Evolutionary conservation across 2,797 vertebrate genomes (phyloP).

Genomic region (Psittacula derbiana): DNA sequence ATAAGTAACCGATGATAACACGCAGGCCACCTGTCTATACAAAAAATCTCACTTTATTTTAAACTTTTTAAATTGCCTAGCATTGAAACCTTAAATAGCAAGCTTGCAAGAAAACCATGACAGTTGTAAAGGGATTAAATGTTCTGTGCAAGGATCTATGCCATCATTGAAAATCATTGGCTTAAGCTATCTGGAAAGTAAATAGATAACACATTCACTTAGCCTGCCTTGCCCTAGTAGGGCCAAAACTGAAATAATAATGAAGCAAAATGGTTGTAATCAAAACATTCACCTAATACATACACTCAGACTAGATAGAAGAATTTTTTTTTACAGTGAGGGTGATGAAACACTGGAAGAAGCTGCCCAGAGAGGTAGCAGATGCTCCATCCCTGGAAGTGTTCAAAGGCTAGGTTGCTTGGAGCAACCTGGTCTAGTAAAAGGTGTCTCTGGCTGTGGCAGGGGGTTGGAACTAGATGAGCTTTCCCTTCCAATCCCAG

Average conservation of each 20-base stretch:
- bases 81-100: neutral
- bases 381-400: neutral
- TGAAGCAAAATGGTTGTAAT: neutral
- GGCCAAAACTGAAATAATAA: neutral
- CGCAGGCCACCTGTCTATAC: fast-evolving
- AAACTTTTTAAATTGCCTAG: neutral
- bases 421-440: too few relatives aligned
- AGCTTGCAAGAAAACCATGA: neutral
- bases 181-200: neutral
- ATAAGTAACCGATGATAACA: neutral
- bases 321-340: neutral
- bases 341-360: neutral
- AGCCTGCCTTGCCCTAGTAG: fast-evolving
- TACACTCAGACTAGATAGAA: neutral
- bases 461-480: neutral
- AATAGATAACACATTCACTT: neutral
- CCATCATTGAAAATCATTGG: fast-evolving
- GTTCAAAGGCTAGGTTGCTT: neutral
- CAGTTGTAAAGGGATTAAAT: neutral
- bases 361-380: fast-evolving
- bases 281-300: neutral
- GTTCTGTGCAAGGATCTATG: neutral
- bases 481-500: neutral
- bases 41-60: neutral
- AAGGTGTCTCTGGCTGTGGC: neutral